These are phyloP conservation scores for Oncopodura yosiiana DNA, from an alignment of 1,140 invertebrate genomes.

Conservation along the genomic window DNA sequence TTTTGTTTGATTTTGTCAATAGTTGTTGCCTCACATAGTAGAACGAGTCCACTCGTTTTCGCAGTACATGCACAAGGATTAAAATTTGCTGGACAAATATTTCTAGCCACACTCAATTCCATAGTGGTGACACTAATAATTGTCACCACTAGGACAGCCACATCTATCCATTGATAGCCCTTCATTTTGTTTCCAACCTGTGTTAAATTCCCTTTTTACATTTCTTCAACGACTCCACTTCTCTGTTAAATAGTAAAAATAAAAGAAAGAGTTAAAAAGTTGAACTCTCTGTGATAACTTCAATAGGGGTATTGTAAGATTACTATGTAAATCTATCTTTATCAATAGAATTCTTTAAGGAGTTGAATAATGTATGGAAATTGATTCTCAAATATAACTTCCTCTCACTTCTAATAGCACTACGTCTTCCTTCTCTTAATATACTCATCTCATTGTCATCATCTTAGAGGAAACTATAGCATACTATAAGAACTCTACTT, in stretches of 20 bases:
- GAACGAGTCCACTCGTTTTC: constrained; percentile 74
- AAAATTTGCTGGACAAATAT: constrained; percentile 22
- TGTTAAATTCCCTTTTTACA: too few relatives aligned
- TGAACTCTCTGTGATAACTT: background rate
- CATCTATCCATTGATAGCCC: constrained; percentile 7
- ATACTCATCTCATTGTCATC: too few relatives aligned
- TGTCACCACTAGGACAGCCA: constrained; percentile 11
- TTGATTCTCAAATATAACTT: too few relatives aligned
- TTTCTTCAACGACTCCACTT: too few relatives aligned
- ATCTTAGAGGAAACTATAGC: too few relatives aligned
- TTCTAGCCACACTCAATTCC: constrained; percentile 1
- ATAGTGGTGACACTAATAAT: constrained; percentile 1
- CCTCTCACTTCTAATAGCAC: too few relatives aligned
- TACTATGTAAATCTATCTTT: background rate
- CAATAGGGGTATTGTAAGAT: background rate
- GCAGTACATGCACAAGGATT: constrained; percentile 64
- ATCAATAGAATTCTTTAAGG: background rate
- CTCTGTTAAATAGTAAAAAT: constrained; percentile 1
- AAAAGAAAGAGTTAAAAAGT: background rate
- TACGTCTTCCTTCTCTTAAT: too few relatives aligned
- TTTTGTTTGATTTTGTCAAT: constrained; percentile 57
- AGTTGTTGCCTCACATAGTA: constrained; percentile 73
- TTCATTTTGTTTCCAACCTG: too few relatives aligned
- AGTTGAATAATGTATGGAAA: too few relatives aligned
- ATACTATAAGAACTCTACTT: too few relatives aligned